Base-by-base conservation (phyloP, 2,797 vertebrate genomes). In the Tympanoctomys barrerae region DNA sequence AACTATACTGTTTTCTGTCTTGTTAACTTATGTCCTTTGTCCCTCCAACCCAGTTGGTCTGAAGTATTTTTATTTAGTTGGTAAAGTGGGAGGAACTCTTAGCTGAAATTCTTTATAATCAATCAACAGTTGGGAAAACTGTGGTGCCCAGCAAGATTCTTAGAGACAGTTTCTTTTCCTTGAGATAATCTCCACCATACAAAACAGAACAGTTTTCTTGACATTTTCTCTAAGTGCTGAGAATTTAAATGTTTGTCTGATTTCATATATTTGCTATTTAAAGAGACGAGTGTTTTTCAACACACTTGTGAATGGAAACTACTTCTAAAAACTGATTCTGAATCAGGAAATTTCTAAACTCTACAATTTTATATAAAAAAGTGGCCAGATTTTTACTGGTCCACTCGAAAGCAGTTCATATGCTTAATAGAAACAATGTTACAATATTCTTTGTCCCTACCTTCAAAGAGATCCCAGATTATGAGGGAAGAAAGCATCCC, bases 191-290 rank as follows among this genome's bases (percentile, higher is more conserved):
- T 97, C 84, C 83, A 75, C 94, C 68, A 95, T 87, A 97, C 88
- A 93, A 36, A 90, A 89, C 89, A 91, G 90, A 97, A 73, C 75
- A 75, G 52, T 96, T 98, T 97, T 97, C 96, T 92, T 98, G 96
- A 96, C 96, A 96, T 98, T 98, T 98, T 3, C 64, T 91, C 96
- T 98, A 96, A 95, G 96, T 95, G 96, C 95, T 97, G 94, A 96
- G 97, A 97, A 98, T 98, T 98, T 97, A 96, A 97, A 90, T 96
- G 94, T 98, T 98, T 98, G 93, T 97, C 95, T 98, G 91, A 93
- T 95, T 97, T 97, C 85, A 96, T 97, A 97, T 97, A 92, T 98
- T 98, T 98, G 89, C 71, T 24, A 79, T 98, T 98, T 95, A 97
- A 96, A 96, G 92, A 97, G 54, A 92, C 94, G 94, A 98, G 95